Evolutionary conservation across 2,888 invertebrate species (phyloP), one percentile per base, ranked within the genome.

Genomic region (Hybos culiciformis): DNA sequence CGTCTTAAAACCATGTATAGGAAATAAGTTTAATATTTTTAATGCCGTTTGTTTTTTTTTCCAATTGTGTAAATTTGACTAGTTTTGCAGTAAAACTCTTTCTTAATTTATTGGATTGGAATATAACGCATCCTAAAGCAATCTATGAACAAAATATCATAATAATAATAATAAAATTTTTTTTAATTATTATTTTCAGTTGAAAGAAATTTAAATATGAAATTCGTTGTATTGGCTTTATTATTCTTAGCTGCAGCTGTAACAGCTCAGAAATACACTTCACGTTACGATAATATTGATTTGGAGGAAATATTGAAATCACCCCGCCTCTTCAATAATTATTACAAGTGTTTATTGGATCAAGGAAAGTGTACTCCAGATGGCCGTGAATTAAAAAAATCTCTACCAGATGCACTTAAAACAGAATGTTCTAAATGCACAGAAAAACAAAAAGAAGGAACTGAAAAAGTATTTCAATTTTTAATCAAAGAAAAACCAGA

Each of bases 351-450:
- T 53, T 54, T 83, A 8, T 52, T 80, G 53, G 78, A 74, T 0
- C 68, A 62, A 42, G 76, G 75, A 8, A 73, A 69, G 43, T 83
- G 83, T 62, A 79, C 74, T 6, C 70, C 79, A 11, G 81, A 82
- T 48, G 81, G 74, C 47, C 71, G 73, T 49, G 78, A 78, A 60
- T 64, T 83, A 11, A 83, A 78, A 68, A 69, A 80, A 76, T 65
- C 72, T 2, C 67, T 85, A 3, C 83, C 83, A 1, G 84, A 85
- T 50, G 84, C 84, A 1, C 61, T 83, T 33, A 64, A 72, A 49
- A 75, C 73, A 4, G 76, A 76, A 39, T 84, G 83, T 59, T 53
- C 56, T 42, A 78, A 80, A 58, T 84, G 83, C 58, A 78, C 74
- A 20, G 75, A 78, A 26, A 68, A 69, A 19, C 83, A 83, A 58